Base-by-base conservation (phyloP, 2,888 invertebrate species). In the Agonopterix arenella region DNA sequence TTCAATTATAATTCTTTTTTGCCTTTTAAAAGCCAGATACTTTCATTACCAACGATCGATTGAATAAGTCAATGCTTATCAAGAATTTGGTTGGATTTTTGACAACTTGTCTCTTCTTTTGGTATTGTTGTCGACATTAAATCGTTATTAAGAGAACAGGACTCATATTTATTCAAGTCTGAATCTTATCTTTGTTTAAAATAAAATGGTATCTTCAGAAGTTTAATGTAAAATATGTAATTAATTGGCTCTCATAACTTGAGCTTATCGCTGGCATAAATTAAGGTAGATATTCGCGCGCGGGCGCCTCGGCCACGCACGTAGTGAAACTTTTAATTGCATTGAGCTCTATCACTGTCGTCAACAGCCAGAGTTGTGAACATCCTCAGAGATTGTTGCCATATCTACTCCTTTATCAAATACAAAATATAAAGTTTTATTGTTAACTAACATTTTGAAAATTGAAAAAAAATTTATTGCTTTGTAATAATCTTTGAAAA, bases 301-400 rank as follows among this genome's bases (percentile, higher is more conserved):
- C 63, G 62, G 73, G 78, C 76, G 80, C 75, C 76, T 73, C 82
- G 80, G 78, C 84, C 88, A 88, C 88, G 88, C 88, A 89, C 86
- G 85, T 76, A 82, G 85, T 76, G 74, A 81, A 89, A 89, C 86
- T 89, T 89, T 89, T 89, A 89, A 89, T 89, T 89, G 89, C 88
- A 84, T 85, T 79, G 72, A 80, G 80, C 78, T 83, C 83, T 81
- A 85, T 86, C 85, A 84, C 76, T 78, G 84, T 78, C 52, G 83
- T 78, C 84, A 80, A 78, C 84, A 68, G 62, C 60, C 68, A 63
- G 76, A 78, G 80, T 78, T 82, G 73, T 75, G 76, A 84, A 79
- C 78, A 76, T 74, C 75, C 70, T 68, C 64, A 61, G 66, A 73
- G 70, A 74, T 70, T 60, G 68, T 43, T 28, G 28, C 28, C 28